Conservation (phyloP, 2,113 vertebrate genomes). For the Asarcornis scutulata region DNA sequence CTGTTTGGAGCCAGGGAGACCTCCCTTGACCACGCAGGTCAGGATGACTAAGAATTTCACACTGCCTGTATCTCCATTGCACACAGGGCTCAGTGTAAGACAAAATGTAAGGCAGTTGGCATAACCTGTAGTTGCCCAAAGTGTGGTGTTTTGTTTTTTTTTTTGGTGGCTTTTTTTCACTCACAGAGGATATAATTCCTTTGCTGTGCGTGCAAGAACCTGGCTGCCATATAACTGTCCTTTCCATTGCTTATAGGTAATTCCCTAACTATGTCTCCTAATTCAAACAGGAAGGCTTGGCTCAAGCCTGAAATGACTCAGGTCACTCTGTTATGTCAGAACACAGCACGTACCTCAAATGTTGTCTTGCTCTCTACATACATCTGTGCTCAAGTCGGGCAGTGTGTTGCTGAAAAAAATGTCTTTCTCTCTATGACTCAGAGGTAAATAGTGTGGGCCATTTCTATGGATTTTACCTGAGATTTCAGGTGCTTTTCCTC, state of each 20-base stretch:
- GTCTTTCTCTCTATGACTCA: slow-evolving; percentile 53
- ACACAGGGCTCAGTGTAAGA: neutral
- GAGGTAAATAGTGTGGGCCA: neutral
- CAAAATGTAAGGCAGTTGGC: neutral
- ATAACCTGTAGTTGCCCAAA: neutral
- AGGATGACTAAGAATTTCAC: neutral
- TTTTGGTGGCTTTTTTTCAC: neutral
- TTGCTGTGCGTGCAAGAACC: neutral
- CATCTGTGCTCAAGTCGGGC: neutral
- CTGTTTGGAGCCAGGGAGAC: neutral
- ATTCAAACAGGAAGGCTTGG: neutral
- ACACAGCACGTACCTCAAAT: neutral
- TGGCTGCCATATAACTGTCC: neutral
- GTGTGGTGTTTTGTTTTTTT: neutral
- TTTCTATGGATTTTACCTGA: slow-evolving; percentile 8
- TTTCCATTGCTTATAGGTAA: neutral
- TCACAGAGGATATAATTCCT: neutral
- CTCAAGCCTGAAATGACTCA: slow-evolving; percentile 21
- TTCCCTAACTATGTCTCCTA: neutral
- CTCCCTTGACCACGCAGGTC: neutral
- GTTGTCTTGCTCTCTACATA: neutral
- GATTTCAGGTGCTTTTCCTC: slow-evolving; percentile 28
- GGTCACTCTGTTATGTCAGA: slow-evolving; percentile 45
- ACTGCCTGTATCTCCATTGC: neutral
- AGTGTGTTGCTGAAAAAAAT: neutral